Conservation (phyloP, 2,888 invertebrate species). For the Carcina quercana region DNA sequence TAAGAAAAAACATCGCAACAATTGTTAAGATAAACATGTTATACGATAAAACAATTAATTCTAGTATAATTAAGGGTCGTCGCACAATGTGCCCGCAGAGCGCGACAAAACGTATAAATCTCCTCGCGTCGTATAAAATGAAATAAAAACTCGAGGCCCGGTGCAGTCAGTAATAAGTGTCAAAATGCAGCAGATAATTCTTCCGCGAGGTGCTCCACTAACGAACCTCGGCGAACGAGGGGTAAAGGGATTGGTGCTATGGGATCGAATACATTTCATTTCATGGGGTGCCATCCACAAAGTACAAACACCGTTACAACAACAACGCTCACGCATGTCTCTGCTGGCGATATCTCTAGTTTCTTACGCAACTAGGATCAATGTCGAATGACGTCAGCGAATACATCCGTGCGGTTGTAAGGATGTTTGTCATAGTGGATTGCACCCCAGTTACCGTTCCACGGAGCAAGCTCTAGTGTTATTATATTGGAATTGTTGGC, state of each 20-base stretch:
- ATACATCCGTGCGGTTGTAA: too few relatives aligned
- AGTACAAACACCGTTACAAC: not conserved
- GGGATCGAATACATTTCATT: not conserved
- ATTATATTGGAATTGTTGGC: too few relatives aligned
- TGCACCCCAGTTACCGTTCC: too few relatives aligned
- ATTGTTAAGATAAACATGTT: too few relatives aligned
- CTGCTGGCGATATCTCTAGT: not conserved
- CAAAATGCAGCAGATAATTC: conserved; percentile 63
- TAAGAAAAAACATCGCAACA: too few relatives aligned
- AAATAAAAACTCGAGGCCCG: conserved; percentile 21
- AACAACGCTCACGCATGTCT: not conserved
- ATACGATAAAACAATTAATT: conserved; percentile 14
- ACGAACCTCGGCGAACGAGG: conserved; percentile 51
- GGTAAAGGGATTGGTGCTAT: conserved; percentile 14
- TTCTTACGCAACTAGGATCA: not conserved
- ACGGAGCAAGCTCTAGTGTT: too few relatives aligned
- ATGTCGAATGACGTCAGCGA: not conserved
- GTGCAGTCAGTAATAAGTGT: conserved; percentile 56
- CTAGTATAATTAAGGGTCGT: too few relatives aligned
- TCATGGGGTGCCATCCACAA: not conserved
- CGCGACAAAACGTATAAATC: conserved; percentile 30
- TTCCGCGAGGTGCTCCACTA: conserved; percentile 59
- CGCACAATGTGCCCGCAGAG: too few relatives aligned
- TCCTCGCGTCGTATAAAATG: conserved; percentile 26
- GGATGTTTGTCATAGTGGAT: too few relatives aligned